Conservation (phyloP, 2,888 invertebrate species). For the Polyommatus iphigenia region DNA sequence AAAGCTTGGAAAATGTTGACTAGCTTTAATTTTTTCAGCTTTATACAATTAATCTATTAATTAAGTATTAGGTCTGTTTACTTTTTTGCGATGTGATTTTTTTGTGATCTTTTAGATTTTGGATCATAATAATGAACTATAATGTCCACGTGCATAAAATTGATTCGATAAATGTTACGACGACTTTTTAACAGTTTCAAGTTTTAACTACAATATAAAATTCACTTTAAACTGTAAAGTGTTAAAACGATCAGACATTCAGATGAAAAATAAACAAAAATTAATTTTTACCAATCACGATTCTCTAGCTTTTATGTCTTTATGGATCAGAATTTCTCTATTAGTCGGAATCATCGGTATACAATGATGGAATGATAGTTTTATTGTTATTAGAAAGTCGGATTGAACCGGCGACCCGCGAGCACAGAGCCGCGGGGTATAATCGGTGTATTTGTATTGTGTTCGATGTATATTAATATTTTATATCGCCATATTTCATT, state of each 20-base stretch:
- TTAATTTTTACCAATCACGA: not conserved
- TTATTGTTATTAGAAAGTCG: not conserved
- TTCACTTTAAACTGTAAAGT: no score
- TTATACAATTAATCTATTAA: no score
- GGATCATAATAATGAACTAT: no score
- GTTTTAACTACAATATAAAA: no score
- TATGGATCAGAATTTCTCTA: constrained; percentile 3
- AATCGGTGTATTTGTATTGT: not conserved
- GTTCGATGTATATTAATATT: constrained; percentile 9
- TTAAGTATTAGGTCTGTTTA: no score
- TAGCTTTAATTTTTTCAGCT: no score
- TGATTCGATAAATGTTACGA: no score
- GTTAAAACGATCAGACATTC: not conserved
- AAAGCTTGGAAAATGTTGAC: no score
- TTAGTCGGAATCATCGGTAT: not conserved
- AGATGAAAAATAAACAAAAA: not conserved
- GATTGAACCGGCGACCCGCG: constrained; percentile 12
- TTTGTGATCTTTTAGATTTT: no score
- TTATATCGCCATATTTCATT: not conserved
- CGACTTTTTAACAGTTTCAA: no score
- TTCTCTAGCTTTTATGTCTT: not conserved
- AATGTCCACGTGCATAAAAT: no score
- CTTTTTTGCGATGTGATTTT: no score
- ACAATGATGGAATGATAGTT: constrained; percentile 4
- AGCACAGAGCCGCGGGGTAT: not conserved